phyloP scores from a whole-genome alignment of 2,113 vertebrate species.

The Pelodiscus sinensis region DNA sequence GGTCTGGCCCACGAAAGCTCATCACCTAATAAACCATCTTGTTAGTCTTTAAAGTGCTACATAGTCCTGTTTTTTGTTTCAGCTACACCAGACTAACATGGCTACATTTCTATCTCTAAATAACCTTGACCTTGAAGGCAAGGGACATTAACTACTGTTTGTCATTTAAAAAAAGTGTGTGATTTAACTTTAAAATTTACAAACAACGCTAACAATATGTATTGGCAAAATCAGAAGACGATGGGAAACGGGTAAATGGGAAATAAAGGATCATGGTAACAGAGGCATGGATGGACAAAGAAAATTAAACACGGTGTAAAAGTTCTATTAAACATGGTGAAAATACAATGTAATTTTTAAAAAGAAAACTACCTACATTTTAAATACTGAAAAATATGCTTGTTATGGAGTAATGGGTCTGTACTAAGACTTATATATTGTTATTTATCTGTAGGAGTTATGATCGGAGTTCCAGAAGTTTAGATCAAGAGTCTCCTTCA shows the following conservation, averaged over 20 bases:
- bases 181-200: not conserved
- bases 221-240: not conserved
- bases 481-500: slow-evolving; percentile 97
- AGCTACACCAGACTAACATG: too few species aligned
- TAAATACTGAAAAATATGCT: not conserved
- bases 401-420: not conserved
- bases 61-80: too few species aligned
- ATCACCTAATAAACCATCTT: too few species aligned
- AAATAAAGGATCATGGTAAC: not conserved
- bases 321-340: not conserved
- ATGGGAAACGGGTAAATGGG: not conserved
- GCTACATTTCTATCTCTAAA: too few species aligned
- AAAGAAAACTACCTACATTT: not conserved
- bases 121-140: not conserved
- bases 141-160: not conserved
- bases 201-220: not conserved
- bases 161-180: not conserved
- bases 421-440: not conserved
- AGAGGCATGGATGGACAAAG: not conserved
- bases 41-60: too few species aligned
- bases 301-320: not conserved
- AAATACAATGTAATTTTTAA: not conserved
- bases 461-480: slow-evolving; percentile 91
- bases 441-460: slow-evolving; percentile 83
- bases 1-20: too few species aligned